Conservation (phyloP, 2,888 invertebrate genomes). For the Ptycholaimellus sp. region DNA sequence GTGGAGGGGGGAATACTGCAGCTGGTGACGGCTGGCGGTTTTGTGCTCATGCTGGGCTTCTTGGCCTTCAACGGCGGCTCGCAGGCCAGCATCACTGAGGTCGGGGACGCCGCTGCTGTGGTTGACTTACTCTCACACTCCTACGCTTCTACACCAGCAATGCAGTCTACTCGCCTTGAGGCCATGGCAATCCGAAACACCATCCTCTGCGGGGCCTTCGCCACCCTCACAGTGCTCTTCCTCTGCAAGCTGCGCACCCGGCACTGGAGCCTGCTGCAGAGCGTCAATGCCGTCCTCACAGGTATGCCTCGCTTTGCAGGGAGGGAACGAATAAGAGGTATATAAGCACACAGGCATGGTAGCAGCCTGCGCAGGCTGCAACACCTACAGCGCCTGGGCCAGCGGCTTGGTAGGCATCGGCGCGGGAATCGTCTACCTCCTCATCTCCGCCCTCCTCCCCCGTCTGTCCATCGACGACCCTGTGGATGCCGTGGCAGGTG, state of each 20-base stretch:
- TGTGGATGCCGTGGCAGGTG: slow-evolving; percentile 28
- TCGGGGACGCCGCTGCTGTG: slow-evolving; percentile 23
- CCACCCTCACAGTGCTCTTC: slow-evolving; percentile 25
- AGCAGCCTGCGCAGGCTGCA: slow-evolving; percentile 29
- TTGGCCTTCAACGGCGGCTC: slow-evolving; percentile 34
- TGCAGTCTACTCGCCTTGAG: no score
- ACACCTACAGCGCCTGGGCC: slow-evolving; percentile 27
- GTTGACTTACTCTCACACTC: no score
- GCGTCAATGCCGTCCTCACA: slow-evolving; percentile 31
- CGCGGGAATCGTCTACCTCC: slow-evolving; percentile 25
- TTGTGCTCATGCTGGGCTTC: slow-evolving; percentile 32
- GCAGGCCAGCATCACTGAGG: slow-evolving; percentile 24
- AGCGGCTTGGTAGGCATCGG: slow-evolving; percentile 26
- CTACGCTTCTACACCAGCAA: no score
- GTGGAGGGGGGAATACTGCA: slow-evolving; percentile 10
- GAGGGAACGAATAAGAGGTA: no score
- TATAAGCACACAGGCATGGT: slow-evolving; percentile 14
- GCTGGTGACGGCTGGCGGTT: slow-evolving; percentile 31
- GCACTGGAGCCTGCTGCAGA: slow-evolving; percentile 28
- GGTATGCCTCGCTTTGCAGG: slow-evolving; percentile 28
- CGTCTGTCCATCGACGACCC: slow-evolving; percentile 27
- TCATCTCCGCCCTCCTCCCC: slow-evolving; percentile 13
- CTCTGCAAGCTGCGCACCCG: slow-evolving; percentile 17
- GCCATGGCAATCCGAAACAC: slow-evolving; percentile 29
- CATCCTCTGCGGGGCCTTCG: slow-evolving; percentile 29